Evolutionary conservation across 2,113 vertebrate species (phyloP), one percentile per base, ranked within the genome.

Genomic region (Chaenocephalus aceratus): DNA sequence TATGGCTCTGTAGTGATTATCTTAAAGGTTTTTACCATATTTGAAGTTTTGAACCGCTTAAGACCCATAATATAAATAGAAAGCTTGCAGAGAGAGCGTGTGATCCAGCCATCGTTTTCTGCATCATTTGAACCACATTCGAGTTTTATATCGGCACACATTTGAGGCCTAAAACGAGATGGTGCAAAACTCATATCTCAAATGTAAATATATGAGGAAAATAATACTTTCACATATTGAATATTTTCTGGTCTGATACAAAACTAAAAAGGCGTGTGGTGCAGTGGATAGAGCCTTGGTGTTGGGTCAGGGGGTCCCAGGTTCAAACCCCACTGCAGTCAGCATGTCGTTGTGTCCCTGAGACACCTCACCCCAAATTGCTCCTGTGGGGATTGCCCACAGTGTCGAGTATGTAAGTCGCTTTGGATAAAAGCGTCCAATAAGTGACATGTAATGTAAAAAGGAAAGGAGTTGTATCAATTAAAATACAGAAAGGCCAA

Each of bases 61-160:
- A 80, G 56, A 64, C 70, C 61, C 74, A 76, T 54, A 86, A 89
- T 72, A 87, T 75, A 88, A 91, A 89, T 60, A 85, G 69, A 80
- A 41, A 49, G 36, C 56, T 52, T 18, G 16, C 64, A 76, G 63
- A 0, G 41, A 26, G 41, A 26, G 62, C 14, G 62, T 79, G 65
- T 8, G 72, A 80, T 18, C 70, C 52, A 1, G 75, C 67, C 72
- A 14, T 14, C 60, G 3, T 51, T 77, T 53, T 65, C 21, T 41
- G 57, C 52, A 23, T 5, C 3, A 12, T 53, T 54, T 60, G 30
- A 45, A 75, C 51, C 36, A 36, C 46, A 8, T 48, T 63, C 3
- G 23, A 34, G 45, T 46, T 66, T n/a, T 4, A 23, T 4, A 36
- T 11, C 21, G 21, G 3, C 44, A 57, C 23, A 62, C 0, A 3